Evolutionary conservation across 2,888 invertebrate genomes (phyloP), one percentile per base, ranked within the genome.

Genomic region (Drosophila anomalata): DNA sequence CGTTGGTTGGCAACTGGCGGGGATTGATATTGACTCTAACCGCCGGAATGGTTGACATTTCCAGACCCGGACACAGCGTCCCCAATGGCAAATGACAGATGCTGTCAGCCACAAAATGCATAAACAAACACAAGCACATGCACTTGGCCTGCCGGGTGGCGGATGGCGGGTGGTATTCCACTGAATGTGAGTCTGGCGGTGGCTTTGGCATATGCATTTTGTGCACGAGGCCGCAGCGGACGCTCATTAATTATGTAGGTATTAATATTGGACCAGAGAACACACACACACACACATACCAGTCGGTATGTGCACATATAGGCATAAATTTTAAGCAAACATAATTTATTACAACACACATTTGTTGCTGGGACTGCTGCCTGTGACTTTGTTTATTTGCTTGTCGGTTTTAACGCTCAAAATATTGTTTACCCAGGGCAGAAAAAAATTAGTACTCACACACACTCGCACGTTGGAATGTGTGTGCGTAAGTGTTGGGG

Each of bases 231-330:
- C 77, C 63, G 70, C 54, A 69, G 73, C 80, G 75, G 78, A 83
- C 61, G 87, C 88, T 88, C 88, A 86, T 86, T 86, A 86, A 86
- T 86, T 88, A 86, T 86, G 87, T 36, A 86, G 82, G 88, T 75
- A 86, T 86, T 86, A 86, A 86, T 88, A 87, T 84, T 86, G 81
- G 87, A 88, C 79, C 76, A 68, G 54, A 63, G 82, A 65, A 75
- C 69, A 78, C 69, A 52, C 46, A 59, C 39, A 14, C 14, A 14
- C 14, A 14, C 14, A 36, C 52, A 55, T 24, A 65, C 26, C 22
- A 50, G 36, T 36, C 36, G 36, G 36, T 6, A 47, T 33, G 33
- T 36, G 8, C 29, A 41, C 41, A 51, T 39, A 52, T 61, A 58
- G 44, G 41, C 80, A 86, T 86, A 81, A 86, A 86, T 83, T 86